Conservation (phyloP, 2,797 vertebrate species). For the Aselliscus stoliczkanus region DNA sequence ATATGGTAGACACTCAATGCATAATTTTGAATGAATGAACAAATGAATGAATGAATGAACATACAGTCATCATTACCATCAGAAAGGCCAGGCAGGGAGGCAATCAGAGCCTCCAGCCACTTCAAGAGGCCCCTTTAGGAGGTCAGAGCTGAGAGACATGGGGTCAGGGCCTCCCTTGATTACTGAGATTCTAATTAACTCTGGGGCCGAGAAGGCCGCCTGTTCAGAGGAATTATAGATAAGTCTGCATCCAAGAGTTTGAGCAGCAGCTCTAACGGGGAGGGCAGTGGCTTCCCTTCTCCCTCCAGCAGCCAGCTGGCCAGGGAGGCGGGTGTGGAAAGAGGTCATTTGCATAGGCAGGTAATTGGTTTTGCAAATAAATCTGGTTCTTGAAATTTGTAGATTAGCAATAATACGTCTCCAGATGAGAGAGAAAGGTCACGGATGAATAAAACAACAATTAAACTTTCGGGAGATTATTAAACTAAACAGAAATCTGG, state of each 20-base stretch:
- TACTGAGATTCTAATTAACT: conserved; percentile 78
- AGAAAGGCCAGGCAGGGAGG: background rate
- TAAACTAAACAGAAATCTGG: conserved; percentile 80
- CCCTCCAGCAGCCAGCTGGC: conserved; percentile 29
- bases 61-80: background rate
- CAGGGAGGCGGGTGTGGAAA: conserved; percentile 35
- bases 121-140: background rate
- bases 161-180: conserved; percentile 75
- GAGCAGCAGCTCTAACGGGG: conserved; percentile 67
- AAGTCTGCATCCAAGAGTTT: conserved; percentile 76
- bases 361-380: conserved; percentile 87
- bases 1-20: fast-evolving
- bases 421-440: conserved; percentile 85
- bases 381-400: conserved; percentile 84
- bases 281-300: background rate
- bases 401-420: conserved; percentile 85
- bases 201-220: background rate
- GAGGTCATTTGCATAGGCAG: conserved; percentile 83
- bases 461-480: conserved; percentile 84
- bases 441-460: conserved; percentile 83
- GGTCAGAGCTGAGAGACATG: background rate
- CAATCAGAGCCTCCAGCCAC: background rate
- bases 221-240: conserved; percentile 73
- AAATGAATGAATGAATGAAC: background rate
- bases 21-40: background rate